Evolutionary conservation across 2,888 invertebrate genomes (phyloP).

Genomic region (Cyclophora punctaria): DNA sequence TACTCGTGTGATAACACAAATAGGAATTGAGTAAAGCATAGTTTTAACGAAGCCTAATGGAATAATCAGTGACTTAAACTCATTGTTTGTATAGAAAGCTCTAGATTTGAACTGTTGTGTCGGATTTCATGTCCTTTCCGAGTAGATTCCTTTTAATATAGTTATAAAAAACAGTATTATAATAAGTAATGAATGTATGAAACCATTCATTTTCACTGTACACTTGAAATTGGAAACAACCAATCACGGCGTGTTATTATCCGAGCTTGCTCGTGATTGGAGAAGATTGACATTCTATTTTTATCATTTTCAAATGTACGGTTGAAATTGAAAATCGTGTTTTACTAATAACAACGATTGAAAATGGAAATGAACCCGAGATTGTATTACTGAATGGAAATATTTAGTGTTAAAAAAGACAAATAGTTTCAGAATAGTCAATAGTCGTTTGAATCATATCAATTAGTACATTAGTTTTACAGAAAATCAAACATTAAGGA

Average conservation of each 20-base stretch:
- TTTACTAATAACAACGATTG: slow-evolving; percentile 4
- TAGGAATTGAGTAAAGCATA: too few relatives aligned
- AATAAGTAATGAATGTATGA: slow-evolving; percentile 19
- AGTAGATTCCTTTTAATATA: slow-evolving; percentile 27
- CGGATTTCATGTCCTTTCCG: slow-evolving; percentile 28
- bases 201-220: too few relatives aligned
- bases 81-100: too few relatives aligned
- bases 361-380: background rate
- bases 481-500: background rate
- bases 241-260: too few relatives aligned
- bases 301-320: too few relatives aligned
- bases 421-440: slow-evolving; percentile 51
- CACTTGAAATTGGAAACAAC: too few relatives aligned
- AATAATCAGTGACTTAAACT: slow-evolving; percentile 1
- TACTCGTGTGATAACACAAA: too few relatives aligned
- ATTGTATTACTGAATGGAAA: slow-evolving; percentile 8
- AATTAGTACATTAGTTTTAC: slow-evolving; percentile 36
- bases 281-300: too few relatives aligned
- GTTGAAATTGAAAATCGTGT: background rate
- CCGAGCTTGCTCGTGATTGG: too few relatives aligned
- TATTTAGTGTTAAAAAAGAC: slow-evolving; percentile 38
- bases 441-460: slow-evolving; percentile 62
- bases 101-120: background rate
- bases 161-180: slow-evolving; percentile 26
- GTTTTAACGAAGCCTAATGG: too few relatives aligned